Evolutionary conservation across 2,113 vertebrate species (phyloP).

Genomic region (Ceyx margarethae): DNA sequence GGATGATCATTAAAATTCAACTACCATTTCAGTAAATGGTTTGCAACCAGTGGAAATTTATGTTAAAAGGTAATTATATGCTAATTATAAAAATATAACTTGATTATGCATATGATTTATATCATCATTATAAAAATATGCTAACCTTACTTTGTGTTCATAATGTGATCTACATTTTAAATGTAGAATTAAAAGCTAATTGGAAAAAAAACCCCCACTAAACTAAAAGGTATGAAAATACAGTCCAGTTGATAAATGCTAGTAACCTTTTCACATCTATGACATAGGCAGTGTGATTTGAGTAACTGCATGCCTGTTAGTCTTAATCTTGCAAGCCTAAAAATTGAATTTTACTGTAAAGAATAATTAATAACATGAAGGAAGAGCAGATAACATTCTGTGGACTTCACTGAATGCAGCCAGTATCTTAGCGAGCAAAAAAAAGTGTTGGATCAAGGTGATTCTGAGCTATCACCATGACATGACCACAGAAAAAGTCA

Average conservation of each 20-base stretch:
- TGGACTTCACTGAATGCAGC: neutral
- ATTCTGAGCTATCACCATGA: neutral
- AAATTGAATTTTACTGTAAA: neutral
- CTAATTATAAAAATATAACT: neutral
- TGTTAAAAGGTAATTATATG: neutral
- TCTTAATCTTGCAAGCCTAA: neutral
- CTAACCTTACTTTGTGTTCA: neutral
- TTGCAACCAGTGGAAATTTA: slow-evolving; percentile 1
- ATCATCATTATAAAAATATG: slow-evolving; percentile 9
- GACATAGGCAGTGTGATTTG: neutral
- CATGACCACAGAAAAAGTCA: neutral
- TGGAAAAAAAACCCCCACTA: neutral
- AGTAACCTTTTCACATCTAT: neutral
- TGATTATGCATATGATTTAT: slow-evolving; percentile 8
- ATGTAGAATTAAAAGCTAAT: neutral
- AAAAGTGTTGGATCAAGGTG: neutral
- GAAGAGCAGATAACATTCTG: neutral
- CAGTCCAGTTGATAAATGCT: neutral
- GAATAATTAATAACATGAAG: neutral
- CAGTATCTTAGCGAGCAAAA: neutral
- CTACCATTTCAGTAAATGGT: neutral
- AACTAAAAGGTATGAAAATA: neutral
- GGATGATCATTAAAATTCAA: neutral
- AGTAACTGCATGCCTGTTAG: neutral
- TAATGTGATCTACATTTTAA: neutral